phyloP scores from a whole-genome alignment of 2,888 invertebrate genomes.

The Gasteruption jaculator region DNA sequence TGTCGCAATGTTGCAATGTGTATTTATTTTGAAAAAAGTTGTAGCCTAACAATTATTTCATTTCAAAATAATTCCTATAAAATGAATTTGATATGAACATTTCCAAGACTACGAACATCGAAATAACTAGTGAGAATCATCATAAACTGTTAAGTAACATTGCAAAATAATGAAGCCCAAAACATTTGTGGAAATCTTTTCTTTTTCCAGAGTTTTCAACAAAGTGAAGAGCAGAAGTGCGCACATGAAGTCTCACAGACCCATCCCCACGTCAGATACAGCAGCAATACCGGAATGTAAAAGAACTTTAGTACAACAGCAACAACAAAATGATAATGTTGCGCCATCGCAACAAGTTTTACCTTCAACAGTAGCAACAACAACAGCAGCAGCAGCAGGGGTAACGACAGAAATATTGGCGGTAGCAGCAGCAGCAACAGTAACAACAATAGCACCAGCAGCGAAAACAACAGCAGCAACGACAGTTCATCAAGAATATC shows the following conservation, averaged over 20 bases:
- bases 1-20: no score
- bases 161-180: no score
- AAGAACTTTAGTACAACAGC: slow-evolving; percentile 36
- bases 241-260: slow-evolving; percentile 98
- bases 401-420: slow-evolving; percentile 9
- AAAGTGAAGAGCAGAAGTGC: slow-evolving; percentile 99
- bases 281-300: slow-evolving; percentile 69
- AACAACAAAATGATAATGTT: no score
- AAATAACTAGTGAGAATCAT: no score
- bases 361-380: slow-evolving; percentile 29
- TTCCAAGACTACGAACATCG: no score
- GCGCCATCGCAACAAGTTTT: slow-evolving; percentile 7
- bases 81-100: no score
- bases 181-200: no score
- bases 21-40: no score
- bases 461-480: slow-evolving; percentile 20
- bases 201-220: slow-evolving; percentile 83
- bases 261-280: slow-evolving; percentile 66
- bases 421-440: slow-evolving; percentile 20
- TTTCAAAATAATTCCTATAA: no score
- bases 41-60: no score
- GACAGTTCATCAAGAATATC: slow-evolving; percentile 35
- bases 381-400: slow-evolving; percentile 24
- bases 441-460: slow-evolving; percentile 25
- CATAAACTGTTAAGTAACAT: neutral